Percentiles rank a stretch among this genome's conserved stretches.
Evolutionary conservation across 2,113 vertebrate genomes (phyloP).

Genomic region (Condylura cristata): DNA sequence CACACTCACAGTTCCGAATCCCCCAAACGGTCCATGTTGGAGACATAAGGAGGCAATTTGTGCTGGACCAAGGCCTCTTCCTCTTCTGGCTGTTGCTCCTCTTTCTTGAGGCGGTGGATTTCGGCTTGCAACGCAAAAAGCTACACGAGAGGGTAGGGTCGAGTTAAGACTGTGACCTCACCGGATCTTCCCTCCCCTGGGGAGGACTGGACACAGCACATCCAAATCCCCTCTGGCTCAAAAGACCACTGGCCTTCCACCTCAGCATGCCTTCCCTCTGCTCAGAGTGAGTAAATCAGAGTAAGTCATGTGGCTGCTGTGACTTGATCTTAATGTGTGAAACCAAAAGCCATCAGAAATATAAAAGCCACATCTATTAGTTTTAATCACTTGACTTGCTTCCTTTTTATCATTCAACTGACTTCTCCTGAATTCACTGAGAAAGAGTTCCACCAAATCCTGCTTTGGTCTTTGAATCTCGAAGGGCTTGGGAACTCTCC

Average conservation of each 20-base stretch:
- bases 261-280: background rate
- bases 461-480: slow-evolving; percentile 13
- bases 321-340: background rate
- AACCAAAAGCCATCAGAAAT: background rate
- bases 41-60: slow-evolving; percentile 94
- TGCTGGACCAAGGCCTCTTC: slow-evolving; percentile 89
- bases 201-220: background rate
- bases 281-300: background rate
- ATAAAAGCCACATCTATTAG: background rate
- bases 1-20: slow-evolving; percentile 97
- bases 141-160: slow-evolving; percentile 78
- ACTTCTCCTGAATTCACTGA: slow-evolving; percentile 21
- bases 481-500: slow-evolving; percentile 8
- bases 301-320: background rate
- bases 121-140: slow-evolving; percentile 95
- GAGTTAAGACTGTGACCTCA: slow-evolving; percentile 36
- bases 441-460: background rate
- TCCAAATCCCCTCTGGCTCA: background rate
- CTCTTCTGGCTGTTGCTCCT: slow-evolving; percentile 88
- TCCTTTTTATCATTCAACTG: background rate
- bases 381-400: slow-evolving; percentile 7
- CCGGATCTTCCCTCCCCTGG: background rate
- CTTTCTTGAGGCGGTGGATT: slow-evolving; percentile 86
- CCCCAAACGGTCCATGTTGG: slow-evolving; percentile 97
- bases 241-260: background rate